Percentiles rank a stretch among this genome's conserved stretches.
These are phyloP conservation scores for Eublepharis macularius DNA, from an alignment of 2,113 vertebrate species.

Conservation along the genomic window DNA sequence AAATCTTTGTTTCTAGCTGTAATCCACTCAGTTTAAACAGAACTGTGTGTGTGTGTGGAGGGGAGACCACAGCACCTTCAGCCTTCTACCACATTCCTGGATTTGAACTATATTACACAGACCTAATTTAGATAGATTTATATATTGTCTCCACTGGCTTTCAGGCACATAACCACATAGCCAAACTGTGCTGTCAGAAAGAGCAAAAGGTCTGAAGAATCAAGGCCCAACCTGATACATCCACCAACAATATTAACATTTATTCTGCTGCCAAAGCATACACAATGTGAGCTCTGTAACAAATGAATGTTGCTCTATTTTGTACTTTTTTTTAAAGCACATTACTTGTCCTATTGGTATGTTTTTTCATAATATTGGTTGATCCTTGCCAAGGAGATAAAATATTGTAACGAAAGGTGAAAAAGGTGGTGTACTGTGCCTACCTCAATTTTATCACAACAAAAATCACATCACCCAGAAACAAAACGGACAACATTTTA, in stretches of 20 bases:
- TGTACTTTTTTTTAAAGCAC: not conserved
- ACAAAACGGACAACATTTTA: conserved; percentile 30
- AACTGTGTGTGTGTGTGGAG: not conserved
- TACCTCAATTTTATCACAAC: conserved; percentile 23
- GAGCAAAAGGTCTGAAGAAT: not conserved
- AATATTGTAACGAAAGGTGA: not conserved
- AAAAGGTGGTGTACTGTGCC: not conserved
- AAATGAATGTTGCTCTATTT: not conserved
- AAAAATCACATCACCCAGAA: conserved; percentile 33
- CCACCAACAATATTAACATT: not conserved
- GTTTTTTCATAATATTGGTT: not conserved
- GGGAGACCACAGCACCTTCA: not conserved
- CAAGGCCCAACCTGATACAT: conserved; percentile 1
- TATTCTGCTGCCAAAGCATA: not conserved
- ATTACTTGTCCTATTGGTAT: not conserved
- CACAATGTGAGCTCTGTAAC: not conserved
- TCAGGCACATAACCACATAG: not conserved
- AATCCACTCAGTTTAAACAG: not conserved
- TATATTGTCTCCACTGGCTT: accelerated
- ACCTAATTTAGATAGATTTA: not conserved
- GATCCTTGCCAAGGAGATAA: not conserved
- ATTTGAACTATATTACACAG: not conserved
- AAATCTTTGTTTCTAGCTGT: not conserved
- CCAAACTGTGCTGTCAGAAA: not conserved
- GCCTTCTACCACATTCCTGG: not conserved